Conservation (phyloP, 2,888 invertebrate genomes). For the Ectobius pallidus region DNA sequence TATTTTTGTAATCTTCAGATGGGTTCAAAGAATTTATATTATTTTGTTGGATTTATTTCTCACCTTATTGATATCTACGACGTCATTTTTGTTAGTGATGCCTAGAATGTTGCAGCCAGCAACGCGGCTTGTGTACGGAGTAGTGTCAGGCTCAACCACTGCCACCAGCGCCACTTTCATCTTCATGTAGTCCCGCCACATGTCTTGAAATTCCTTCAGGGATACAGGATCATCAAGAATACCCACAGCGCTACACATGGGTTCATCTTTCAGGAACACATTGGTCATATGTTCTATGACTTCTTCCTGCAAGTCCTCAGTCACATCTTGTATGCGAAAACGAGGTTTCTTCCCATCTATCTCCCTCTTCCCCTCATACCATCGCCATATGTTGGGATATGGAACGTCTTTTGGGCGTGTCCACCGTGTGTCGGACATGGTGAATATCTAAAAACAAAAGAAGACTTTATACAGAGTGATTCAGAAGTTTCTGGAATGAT, state of each 20-base stretch:
- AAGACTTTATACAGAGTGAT: too few species aligned
- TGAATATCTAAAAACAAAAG: too few species aligned
- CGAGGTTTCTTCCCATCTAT: slow-evolving; percentile 51
- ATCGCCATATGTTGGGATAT: slow-evolving; percentile 56
- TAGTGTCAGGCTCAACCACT: slow-evolving; percentile 15
- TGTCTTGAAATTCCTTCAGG: slow-evolving; percentile 45
- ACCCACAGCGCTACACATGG: slow-evolving; percentile 34
- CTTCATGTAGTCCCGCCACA: slow-evolving; percentile 49
- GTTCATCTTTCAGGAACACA: slow-evolving; percentile 55
- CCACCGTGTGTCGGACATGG: slow-evolving; percentile 48
- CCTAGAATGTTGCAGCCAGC: slow-evolving; percentile 30
- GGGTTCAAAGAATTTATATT: too few species aligned
- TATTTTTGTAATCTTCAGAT: too few species aligned
- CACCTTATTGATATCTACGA: slow-evolving; percentile 20
- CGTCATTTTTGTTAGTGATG: background rate
- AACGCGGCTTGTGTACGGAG: background rate
- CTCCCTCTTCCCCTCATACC: slow-evolving; percentile 53
- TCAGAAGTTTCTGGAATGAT: too few species aligned
- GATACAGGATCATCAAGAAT: slow-evolving; percentile 46
- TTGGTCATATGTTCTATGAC: slow-evolving; percentile 55
- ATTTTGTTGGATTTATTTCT: too few species aligned
- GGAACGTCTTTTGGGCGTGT: slow-evolving; percentile 54
- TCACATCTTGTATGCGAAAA: slow-evolving; percentile 61
- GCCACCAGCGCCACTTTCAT: slow-evolving; percentile 50
- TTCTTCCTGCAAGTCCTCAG: slow-evolving; percentile 55